Evolutionary conservation across 2,888 invertebrate species (phyloP), one percentile per base, ranked within the genome.

Genomic region (Steinernema carpocapsae): DNA sequence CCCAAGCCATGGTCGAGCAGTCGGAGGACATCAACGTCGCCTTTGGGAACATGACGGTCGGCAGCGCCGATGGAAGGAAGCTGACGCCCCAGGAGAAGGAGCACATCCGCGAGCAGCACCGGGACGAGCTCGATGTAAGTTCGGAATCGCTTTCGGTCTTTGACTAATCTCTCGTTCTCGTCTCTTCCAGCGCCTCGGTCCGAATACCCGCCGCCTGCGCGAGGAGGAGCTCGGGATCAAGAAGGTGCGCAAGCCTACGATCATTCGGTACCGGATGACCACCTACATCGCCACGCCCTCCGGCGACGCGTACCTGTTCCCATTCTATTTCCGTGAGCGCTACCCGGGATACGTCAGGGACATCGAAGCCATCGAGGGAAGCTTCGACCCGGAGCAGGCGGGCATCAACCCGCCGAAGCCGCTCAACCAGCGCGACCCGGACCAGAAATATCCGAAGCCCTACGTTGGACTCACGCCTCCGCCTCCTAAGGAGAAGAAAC

Each of bases 291-390:
- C 48, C 48, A 19, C 48, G 48, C 48, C 48, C 7, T 17, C 17
- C 48, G 17, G 14, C 7, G 48, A n/a, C 48, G 19, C 48, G 3
- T 48, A 19, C n/a, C 48, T n/a, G 7, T 48, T n/a, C 17, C 48
- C 48, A 2, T 48, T 7, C 48, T 19, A 48, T 14, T 19, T 48
- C n/a, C 48, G 48, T 14, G n/a, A 2, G n/a, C 48, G 48, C 48
- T 48, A 48, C 48, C 48, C 48, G 4, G 48, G 48, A 4, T 48
- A 48, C 48, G 48, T 48, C 48, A 3, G 48, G 6, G 48, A 48
- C 48, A 48, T 48, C 48, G 48, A 48, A 19, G 48, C 48, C n/a
- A 48, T 48, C 48, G 48, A 48, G 19, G 48, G 48, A 48, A 48
- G 48, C 48, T 48, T 48, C 48, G 48, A 48, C 19, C 48, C 48